Evolutionary conservation across 2,888 invertebrate species (phyloP).

Genomic region (Troides aeacus): DNA sequence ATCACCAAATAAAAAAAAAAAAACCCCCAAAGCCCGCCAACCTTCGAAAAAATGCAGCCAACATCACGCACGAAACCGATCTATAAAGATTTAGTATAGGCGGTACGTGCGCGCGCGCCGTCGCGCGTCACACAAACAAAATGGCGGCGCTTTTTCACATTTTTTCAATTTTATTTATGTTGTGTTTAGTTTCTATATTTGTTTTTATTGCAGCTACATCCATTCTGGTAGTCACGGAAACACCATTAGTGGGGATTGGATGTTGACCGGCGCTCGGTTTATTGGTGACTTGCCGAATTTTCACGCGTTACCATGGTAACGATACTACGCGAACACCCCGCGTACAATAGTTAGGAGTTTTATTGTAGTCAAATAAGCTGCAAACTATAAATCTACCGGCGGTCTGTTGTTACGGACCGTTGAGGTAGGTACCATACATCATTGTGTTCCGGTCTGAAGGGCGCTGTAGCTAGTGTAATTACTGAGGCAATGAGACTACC

Average conservation of each 20-base stretch:
- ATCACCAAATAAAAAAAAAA: conserved; percentile 40
- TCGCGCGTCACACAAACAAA: conserved; percentile 36
- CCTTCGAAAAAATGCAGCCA: conserved; percentile 42
- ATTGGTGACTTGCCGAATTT: conserved; percentile 36
- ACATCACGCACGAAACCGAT: conserved; percentile 76
- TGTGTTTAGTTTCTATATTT: conserved; percentile 67
- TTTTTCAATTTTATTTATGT: conserved; percentile 64
- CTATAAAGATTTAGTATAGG: conserved; percentile 66
- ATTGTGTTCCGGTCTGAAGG: too few species aligned
- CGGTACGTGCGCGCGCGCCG: conserved; percentile 59
- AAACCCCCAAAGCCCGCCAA: conserved; percentile 22
- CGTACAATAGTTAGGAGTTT: too few species aligned
- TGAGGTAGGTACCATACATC: too few species aligned
- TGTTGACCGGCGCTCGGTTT: conserved; percentile 27
- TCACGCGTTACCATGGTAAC: conserved; percentile 26
- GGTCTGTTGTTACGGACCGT: too few species aligned
- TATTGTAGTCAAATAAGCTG: too few species aligned
- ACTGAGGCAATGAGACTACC: too few species aligned
- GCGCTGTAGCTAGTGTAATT: too few species aligned
- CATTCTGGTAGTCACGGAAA: conserved; percentile 70
- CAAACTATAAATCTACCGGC: too few species aligned
- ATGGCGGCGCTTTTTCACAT: conserved; percentile 54
- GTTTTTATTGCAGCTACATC: conserved; percentile 72
- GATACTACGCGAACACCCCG: too few species aligned
- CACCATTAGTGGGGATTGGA: conserved; percentile 62